Evolutionary conservation across 2,113 vertebrate genomes (phyloP).

Genomic region (Myrmecobius fasciatus): DNA sequence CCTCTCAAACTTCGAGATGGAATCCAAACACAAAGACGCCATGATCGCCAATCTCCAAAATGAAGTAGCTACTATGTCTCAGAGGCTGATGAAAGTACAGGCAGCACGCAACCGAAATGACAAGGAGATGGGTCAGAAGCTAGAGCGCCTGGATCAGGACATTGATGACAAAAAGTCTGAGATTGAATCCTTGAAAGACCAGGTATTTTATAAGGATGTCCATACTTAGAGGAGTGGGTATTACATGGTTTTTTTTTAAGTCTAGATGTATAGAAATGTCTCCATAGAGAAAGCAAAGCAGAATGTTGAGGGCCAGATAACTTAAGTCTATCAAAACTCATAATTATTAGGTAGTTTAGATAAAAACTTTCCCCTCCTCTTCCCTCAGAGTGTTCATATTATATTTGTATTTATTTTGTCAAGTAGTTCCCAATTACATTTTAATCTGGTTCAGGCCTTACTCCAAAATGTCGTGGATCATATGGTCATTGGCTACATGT

Average conservation of each 20-base stretch:
- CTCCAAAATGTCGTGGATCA: background rate
- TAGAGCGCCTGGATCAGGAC: constrained; percentile 71
- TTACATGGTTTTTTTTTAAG: background rate
- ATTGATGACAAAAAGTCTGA: constrained; percentile 79
- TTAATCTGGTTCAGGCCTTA: background rate
- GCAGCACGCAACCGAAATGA: constrained; percentile 46
- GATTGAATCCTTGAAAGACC: constrained; percentile 84
- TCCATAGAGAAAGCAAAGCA: background rate
- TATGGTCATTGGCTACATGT: background rate
- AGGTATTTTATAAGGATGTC: constrained; percentile 77
- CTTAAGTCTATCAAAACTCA: background rate
- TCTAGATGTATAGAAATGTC: background rate
- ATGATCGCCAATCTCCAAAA: constrained; percentile 81
- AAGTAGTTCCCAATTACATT: background rate
- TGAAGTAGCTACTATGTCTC: constrained; percentile 77
- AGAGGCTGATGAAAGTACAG: constrained; percentile 66
- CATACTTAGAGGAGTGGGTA: background rate
- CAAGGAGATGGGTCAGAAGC: constrained; percentile 62
- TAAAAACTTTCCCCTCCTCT: background rate
- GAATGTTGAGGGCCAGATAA: background rate
- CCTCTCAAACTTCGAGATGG: constrained; percentile 73
- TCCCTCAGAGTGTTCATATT: background rate
- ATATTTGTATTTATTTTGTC: background rate
- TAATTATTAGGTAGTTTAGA: background rate
- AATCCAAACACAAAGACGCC: constrained; percentile 80